Percentiles rank a stretch among this genome's conserved stretches.
phyloP scores from a whole-genome alignment of 1,140 invertebrate genomes.

The Bombus terrestris region DNA sequence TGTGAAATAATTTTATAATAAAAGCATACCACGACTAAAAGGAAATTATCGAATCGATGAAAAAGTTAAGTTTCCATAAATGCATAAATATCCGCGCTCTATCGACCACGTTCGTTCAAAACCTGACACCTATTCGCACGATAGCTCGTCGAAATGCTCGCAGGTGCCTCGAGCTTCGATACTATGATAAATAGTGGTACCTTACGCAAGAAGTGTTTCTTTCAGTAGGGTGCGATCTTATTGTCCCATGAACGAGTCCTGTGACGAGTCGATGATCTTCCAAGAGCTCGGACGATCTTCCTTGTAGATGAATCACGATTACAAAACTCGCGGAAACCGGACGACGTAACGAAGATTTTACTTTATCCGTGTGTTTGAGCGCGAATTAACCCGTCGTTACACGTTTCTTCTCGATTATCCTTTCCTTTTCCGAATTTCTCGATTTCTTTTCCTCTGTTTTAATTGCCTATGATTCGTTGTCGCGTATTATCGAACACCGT shows the following conservation, averaged over 20 bases:
- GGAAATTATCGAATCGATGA: no score
- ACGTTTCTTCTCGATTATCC: background rate
- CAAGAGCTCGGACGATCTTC: constrained; percentile 31
- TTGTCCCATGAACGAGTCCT: constrained; percentile 54
- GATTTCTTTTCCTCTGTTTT: background rate
- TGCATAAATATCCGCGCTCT: background rate
- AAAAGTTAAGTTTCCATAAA: no score
- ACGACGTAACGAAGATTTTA: background rate
- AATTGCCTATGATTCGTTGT: constrained; percentile 34
- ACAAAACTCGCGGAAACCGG: constrained; percentile 37
- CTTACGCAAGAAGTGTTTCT: constrained; percentile 53
- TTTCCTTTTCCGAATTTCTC: background rate
- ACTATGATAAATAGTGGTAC: constrained; percentile 52
- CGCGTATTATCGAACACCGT: constrained; percentile 51
- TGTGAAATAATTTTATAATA: no score
- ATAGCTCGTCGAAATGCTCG: constrained; percentile 46
- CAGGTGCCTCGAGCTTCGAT: constrained; percentile 43
- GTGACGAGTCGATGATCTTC: constrained; percentile 38
- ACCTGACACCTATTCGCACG: background rate
- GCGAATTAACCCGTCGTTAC: no score
- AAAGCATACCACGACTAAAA: no score
- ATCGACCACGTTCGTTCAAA: background rate
- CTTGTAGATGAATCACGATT: constrained; percentile 26
- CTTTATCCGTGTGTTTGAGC: background rate
- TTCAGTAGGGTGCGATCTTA: constrained; percentile 54